These are phyloP conservation scores for Cryptotermes secundus DNA, from an alignment of 1,140 invertebrate species.

Conservation along the genomic window DNA sequence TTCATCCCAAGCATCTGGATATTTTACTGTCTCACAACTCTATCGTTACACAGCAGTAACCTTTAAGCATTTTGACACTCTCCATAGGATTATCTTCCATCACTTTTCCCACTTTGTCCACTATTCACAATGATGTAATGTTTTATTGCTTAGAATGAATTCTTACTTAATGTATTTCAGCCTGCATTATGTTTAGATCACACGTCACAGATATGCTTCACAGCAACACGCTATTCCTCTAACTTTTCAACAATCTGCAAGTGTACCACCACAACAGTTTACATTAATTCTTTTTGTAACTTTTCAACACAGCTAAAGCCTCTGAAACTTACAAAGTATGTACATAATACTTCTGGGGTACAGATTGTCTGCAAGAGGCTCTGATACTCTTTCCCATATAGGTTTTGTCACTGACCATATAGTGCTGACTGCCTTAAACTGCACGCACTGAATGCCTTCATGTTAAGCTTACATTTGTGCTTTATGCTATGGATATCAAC, in stretches of 20 bases:
- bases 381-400: too few relatives aligned
- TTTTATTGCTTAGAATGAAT: conserved; percentile 14
- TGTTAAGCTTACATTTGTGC: background rate
- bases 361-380: background rate
- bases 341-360: conserved; percentile 11
- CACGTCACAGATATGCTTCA: background rate
- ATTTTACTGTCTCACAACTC: background rate
- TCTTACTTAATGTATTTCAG: background rate
- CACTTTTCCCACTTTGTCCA: background rate
- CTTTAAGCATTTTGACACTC: background rate
- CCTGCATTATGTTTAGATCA: background rate
- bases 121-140: background rate
- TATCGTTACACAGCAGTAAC: background rate
- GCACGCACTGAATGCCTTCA: background rate
- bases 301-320: background rate
- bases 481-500: too few relatives aligned
- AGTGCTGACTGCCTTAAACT: background rate
- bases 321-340: conserved; percentile 2
- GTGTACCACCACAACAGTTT: background rate
- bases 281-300: background rate
- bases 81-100: background rate
- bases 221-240: background rate
- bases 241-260: background rate
- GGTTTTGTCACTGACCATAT: too few relatives aligned
- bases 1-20: background rate